Evolutionary conservation across 2,113 vertebrate genomes (phyloP), one percentile per base, ranked within the genome.

Genomic region (Petroica traversi): DNA sequence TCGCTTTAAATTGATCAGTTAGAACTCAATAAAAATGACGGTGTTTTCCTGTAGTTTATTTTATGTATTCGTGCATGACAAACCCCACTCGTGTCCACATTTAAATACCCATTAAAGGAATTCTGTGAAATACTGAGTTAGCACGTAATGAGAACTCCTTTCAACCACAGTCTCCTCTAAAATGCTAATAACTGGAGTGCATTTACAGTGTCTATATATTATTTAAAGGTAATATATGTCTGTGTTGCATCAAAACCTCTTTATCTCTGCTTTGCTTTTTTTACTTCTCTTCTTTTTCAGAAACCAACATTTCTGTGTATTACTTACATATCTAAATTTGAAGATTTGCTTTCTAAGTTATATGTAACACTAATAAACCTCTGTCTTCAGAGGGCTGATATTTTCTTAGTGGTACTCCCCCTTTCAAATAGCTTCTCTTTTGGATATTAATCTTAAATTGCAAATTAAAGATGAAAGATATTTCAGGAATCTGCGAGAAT

Each of bases 381-480:
- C 36, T 92, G 33, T 58, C 46, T 69, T 91, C 25, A 9, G n/a
- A 69, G 34, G 16, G 11, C 31, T 64, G 45, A 34, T 71, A 29
- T 78, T 94, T 85, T 88, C 68, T 89, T 64, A 52, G 25, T 41
- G 33, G 16, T 7, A 41, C 20, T 67, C 9, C 19, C 86, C 92
- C 14, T 90, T 52, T n/a, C n/a, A n/a, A 54, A 33, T 61, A 40
- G 45, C 38, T 85, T 76, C 58, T 69, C 20, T 78, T 82, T 81
- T 34, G 24, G 20, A 62, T 68, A 57, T 79, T 85, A 86, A 84
- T 61, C 57, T 95, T 67, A 93, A 89, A 74, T 62, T 75, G 52
- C 19, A 88, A 74, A 92, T 81, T 84, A 90, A 94, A 91, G 72
- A 84, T 84, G 66, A 73, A 91, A 85, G 66, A 82, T 93, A 76